Evolutionary conservation across 2,797 vertebrate genomes (phyloP).

Genomic region (Steatocranus sp.): DNA sequence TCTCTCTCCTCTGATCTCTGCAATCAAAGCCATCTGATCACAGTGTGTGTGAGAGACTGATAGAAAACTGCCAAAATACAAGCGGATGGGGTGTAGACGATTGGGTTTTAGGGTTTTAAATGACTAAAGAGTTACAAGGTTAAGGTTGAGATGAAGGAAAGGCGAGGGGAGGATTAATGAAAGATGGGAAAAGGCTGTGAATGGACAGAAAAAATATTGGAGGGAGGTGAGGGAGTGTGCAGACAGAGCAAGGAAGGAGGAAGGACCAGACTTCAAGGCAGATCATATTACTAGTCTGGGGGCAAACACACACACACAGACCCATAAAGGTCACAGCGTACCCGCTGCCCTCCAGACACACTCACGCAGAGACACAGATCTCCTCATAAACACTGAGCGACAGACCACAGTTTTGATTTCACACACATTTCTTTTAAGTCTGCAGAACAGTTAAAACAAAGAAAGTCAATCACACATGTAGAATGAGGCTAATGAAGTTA

Average conservation of each 20-base stretch:
- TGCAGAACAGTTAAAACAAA: not conserved
- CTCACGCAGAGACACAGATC: constrained; percentile 25
- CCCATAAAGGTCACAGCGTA: constrained; percentile 58
- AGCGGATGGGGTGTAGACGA: not conserved
- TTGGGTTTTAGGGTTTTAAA: not conserved
- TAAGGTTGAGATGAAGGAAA: not conserved
- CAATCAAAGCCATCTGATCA: constrained; percentile 39
- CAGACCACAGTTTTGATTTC: constrained; percentile 22
- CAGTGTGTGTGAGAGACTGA: not conserved
- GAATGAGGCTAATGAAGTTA: not conserved
- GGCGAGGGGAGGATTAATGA: not conserved
- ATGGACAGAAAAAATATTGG: not conserved
- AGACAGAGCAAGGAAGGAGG: constrained; percentile 52
- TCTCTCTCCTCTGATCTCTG: constrained; percentile 11
- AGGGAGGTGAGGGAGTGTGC: constrained; percentile 17
- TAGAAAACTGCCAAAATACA: not conserved
- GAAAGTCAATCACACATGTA: not conserved
- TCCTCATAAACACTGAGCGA: constrained; percentile 22
- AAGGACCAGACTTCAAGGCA: constrained; percentile 39
- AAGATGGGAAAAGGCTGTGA: constrained; percentile 26
- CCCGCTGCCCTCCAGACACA: constrained; percentile 53
- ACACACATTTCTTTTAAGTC: not conserved
- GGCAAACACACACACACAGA: constrained; percentile 24
- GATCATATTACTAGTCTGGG: constrained; percentile 60
- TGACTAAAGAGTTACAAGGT: not conserved